phyloP scores from a whole-genome alignment of 2,888 invertebrate genomes.

The Lasioglossum pauxillum region DNA sequence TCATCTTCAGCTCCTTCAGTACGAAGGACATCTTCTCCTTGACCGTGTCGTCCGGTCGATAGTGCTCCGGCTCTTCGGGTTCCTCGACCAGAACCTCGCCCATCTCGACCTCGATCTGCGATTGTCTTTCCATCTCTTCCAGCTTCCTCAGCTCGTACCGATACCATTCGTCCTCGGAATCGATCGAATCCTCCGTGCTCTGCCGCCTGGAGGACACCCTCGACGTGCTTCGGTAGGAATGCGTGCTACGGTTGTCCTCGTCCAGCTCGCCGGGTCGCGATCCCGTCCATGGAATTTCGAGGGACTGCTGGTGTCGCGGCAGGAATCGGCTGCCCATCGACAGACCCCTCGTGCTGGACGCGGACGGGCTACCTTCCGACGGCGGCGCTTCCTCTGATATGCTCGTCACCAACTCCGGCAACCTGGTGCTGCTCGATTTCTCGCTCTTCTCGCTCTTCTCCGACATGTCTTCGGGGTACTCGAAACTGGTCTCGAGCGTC shows the following conservation, averaged over 20 bases:
- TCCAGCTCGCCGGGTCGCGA: constrained; percentile 87
- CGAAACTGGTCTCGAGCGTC: constrained; percentile 75
- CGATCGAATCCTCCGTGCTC: constrained; percentile 96
- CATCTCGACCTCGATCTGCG: constrained; percentile 88
- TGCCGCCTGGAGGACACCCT: constrained; percentile 94
- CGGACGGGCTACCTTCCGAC: constrained; percentile 89
- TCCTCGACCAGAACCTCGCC: constrained; percentile 87
- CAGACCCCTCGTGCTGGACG: constrained; percentile 87
- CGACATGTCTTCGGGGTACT: constrained; percentile 75
- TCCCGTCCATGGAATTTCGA: constrained; percentile 91
- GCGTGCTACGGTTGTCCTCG: constrained; percentile 94
- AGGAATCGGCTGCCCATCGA: constrained; percentile 85
- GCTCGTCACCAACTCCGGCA: constrained; percentile 80
- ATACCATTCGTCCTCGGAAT: constrained; percentile 97
- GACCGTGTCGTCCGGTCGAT: constrained; percentile 89
- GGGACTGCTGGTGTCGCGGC: constrained; percentile 90
- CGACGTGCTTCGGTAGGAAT: constrained; percentile 94
- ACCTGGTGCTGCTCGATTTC: constrained; percentile 74
- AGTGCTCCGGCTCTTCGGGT: constrained; percentile 86
- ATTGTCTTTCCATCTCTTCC: constrained; percentile 93
- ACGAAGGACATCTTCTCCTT: constrained; percentile 93
- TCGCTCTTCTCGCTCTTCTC: constrained; percentile 79
- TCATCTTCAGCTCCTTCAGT: constrained; percentile 90
- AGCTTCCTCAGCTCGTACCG: constrained; percentile 94
- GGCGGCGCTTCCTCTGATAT: constrained; percentile 86